phyloP scores from a whole-genome alignment of 2,113 vertebrate species.

The Maccullochella peelii region DNA sequence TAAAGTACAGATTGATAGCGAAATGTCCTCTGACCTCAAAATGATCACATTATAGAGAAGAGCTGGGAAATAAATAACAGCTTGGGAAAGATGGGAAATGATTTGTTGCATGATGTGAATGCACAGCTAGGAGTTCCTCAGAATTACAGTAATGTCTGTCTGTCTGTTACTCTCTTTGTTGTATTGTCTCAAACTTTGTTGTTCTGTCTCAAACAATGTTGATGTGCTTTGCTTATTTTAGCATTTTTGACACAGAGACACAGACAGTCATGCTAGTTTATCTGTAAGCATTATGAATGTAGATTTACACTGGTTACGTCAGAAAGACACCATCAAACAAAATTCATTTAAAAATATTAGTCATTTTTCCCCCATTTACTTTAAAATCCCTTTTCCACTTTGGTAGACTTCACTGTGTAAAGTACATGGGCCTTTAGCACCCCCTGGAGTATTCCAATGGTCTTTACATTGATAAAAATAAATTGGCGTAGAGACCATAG shows the following conservation, averaged over 20 bases:
- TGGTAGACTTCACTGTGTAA: not conserved
- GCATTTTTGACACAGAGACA: slow-evolving; percentile 4
- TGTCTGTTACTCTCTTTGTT: slow-evolving; percentile 45
- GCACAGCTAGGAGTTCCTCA: slow-evolving; percentile 42
- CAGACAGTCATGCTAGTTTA: not conserved
- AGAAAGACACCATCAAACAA: not conserved
- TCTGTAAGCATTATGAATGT: not conserved
- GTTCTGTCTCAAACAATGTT: slow-evolving; percentile 45
- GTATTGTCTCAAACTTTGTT: slow-evolving; percentile 66
- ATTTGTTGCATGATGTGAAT: not conserved
- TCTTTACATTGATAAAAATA: not conserved
- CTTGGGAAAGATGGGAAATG: not conserved
- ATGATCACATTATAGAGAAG: not conserved
- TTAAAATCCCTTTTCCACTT: not conserved
- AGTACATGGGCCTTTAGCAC: not conserved
- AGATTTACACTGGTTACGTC: not conserved
- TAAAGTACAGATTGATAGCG: not conserved
- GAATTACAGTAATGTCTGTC: slow-evolving; percentile 11
- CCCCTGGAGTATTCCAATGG: slow-evolving; percentile 21
- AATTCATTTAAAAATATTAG: not conserved
- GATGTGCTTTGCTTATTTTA: slow-evolving; percentile 12
- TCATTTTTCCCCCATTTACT: not conserved
- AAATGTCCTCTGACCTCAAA: not conserved
- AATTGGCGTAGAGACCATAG: not conserved
- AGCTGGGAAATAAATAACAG: not conserved